These are phyloP conservation scores for Siniperca knerii DNA, from an alignment of 2,113 vertebrate genomes.

Conservation along the genomic window DNA sequence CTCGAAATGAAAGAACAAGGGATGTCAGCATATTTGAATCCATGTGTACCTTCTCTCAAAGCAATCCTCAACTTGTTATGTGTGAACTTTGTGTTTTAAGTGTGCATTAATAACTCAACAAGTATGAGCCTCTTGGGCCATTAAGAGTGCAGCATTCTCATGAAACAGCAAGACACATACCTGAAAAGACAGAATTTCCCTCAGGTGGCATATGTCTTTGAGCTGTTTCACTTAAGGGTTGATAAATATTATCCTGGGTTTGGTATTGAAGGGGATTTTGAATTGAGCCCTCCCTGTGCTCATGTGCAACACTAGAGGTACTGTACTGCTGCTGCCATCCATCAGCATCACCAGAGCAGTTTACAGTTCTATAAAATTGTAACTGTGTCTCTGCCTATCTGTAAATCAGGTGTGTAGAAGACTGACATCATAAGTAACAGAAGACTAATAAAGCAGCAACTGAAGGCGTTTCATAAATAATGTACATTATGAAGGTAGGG, in stretches of 20 bases:
- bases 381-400: constrained; percentile 65
- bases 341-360: constrained; percentile 64
- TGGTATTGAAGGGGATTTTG: constrained; percentile 35
- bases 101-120: constrained; percentile 74
- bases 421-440: constrained; percentile 69
- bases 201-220: constrained; percentile 48
- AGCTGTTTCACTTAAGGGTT: constrained; percentile 43
- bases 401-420: constrained; percentile 70
- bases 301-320: constrained; percentile 54
- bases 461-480: constrained; percentile 72
- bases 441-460: constrained; percentile 65
- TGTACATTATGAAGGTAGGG: constrained; percentile 52
- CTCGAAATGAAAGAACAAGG: constrained; percentile 47
- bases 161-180: constrained; percentile 45
- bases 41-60: constrained; percentile 39
- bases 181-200: constrained; percentile 21
- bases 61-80: constrained; percentile 15
- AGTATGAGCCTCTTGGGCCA: constrained; percentile 57
- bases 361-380: constrained; percentile 78
- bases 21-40: constrained; percentile 48
- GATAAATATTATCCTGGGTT: constrained; percentile 61
- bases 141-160: constrained; percentile 33
- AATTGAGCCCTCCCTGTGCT: constrained; percentile 35
- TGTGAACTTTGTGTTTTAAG: constrained; percentile 54
- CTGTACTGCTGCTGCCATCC: constrained; percentile 57